phyloP scores from a whole-genome alignment of 2,797 vertebrate genomes.

The Crenuchus spilurus region DNA sequence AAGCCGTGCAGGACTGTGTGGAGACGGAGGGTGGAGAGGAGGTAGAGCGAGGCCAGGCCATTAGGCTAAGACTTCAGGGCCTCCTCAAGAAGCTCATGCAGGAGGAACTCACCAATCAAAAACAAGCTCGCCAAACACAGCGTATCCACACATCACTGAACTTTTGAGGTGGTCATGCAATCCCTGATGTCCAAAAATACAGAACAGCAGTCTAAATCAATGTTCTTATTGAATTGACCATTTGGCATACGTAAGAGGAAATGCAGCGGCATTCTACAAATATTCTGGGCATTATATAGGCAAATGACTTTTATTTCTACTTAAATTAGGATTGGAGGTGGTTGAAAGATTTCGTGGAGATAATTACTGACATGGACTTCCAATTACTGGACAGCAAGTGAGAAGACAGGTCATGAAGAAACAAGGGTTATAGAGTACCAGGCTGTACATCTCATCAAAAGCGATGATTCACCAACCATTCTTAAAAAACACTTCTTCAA shows the following conservation, averaged over 20 bases:
- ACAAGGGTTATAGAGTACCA: neutral
- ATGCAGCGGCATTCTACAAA: too few species aligned
- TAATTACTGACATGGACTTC: too few species aligned
- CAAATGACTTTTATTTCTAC: too few species aligned
- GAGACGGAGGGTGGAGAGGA: constrained; percentile 62
- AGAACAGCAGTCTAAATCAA: neutral
- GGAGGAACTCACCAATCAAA: constrained; percentile 72
- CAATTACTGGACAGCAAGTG: too few species aligned
- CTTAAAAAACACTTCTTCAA: too few species aligned
- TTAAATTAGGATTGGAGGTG: too few species aligned
- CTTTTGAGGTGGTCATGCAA: constrained; percentile 61
- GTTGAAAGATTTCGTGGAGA: neutral
- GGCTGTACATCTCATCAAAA: neutral
- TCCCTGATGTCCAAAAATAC: neutral
- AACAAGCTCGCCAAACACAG: constrained; percentile 42
- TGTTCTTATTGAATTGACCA: neutral
- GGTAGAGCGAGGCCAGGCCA: neutral
- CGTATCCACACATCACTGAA: constrained; percentile 68
- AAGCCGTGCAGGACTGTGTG: constrained; percentile 85
- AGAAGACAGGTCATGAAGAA: neutral
- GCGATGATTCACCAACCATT: too few species aligned
- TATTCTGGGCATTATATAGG: neutral
- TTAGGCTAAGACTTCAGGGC: constrained; percentile 72
- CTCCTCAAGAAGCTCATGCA: constrained; percentile 82
- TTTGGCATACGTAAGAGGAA: too few species aligned